Conservation (phyloP, 2,888 invertebrate genomes). For the Endotricha flammealis region DNA sequence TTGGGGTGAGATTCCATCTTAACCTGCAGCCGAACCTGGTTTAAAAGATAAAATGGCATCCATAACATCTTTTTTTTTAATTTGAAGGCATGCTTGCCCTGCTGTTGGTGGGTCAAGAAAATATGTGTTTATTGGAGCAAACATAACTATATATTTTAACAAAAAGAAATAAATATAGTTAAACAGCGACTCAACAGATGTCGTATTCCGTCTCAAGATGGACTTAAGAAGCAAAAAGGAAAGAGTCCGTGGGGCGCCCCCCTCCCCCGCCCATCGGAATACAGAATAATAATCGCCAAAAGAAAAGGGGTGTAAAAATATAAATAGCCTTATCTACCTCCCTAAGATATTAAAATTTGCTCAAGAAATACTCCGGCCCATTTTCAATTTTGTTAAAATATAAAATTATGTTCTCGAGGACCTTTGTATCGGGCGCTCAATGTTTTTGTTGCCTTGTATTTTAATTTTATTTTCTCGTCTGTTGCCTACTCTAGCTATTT, state of each 20-base stretch:
- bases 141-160: conserved; percentile 4
- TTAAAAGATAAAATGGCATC: too few relatives aligned
- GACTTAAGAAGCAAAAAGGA: conserved; percentile 79
- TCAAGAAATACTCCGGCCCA: conserved; percentile 49
- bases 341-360: conserved; percentile 73
- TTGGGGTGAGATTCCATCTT: too few relatives aligned
- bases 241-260: conserved; percentile 67
- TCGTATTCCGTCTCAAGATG: conserved; percentile 67
- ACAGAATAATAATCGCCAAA: conserved; percentile 79
- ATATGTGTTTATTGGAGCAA: too few relatives aligned
- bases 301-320: conserved; percentile 75
- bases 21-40: too few relatives aligned
- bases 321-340: conserved; percentile 71
- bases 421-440: too few relatives aligned
- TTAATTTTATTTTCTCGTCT: too few relatives aligned
- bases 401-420: conserved; percentile 49
- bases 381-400: conserved; percentile 65
- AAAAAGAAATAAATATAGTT: background rate
- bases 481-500: too few relatives aligned
- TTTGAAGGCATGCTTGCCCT: too few relatives aligned
- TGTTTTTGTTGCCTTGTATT: too few relatives aligned
- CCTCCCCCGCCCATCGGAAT: conserved; percentile 62
- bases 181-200: conserved; percentile 32
- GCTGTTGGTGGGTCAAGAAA: too few relatives aligned
- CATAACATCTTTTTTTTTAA: too few relatives aligned